Evolutionary conservation across 1,140 invertebrate species (phyloP).

Genomic region (Sogatella furcifera): DNA sequence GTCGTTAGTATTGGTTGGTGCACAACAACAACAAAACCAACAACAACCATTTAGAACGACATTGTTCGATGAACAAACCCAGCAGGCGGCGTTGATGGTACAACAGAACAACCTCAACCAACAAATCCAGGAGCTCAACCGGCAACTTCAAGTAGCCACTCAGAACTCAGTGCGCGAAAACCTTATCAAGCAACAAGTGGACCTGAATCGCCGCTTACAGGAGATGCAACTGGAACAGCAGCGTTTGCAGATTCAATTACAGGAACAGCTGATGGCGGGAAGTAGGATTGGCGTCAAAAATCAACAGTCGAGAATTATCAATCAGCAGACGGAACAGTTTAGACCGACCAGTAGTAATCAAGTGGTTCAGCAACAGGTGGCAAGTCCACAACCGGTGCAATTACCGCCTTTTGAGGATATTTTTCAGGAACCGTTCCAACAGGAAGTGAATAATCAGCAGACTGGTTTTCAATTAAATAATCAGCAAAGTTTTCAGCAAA

Average conservation of each 20-base stretch:
- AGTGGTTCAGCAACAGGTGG: too few species aligned
- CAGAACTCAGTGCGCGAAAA: neutral
- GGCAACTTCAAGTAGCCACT: slow-evolving; percentile 17
- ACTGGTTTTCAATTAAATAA: neutral
- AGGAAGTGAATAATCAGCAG: neutral
- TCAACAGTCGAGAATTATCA: slow-evolving; percentile 19
- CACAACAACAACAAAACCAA: neutral
- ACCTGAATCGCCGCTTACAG: slow-evolving; percentile 13
- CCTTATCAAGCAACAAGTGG: slow-evolving; percentile 13
- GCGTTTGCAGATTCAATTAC: slow-evolving; percentile 21
- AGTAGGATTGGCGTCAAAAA: slow-evolving; percentile 7
- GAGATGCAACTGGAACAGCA: slow-evolving; percentile 19
- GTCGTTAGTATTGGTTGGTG: neutral
- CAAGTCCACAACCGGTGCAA: neutral
- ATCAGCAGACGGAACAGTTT: neutral
- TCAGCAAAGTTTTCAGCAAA: neutral
- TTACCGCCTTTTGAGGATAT: too few species aligned
- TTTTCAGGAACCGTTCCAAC: neutral
- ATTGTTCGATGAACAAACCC: slow-evolving; percentile 26
- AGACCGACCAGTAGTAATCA: neutral
- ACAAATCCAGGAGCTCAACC: slow-evolving; percentile 22
- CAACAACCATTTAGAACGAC: slow-evolving; percentile 13
- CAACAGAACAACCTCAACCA: slow-evolving; percentile 20
- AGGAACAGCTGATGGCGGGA: slow-evolving; percentile 22
- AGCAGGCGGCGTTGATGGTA: neutral